Percentiles rank a stretch among this genome's conserved stretches.
phyloP scores from a whole-genome alignment of 2,113 vertebrate genomes.

The Epinephelus cyanopodus region DNA sequence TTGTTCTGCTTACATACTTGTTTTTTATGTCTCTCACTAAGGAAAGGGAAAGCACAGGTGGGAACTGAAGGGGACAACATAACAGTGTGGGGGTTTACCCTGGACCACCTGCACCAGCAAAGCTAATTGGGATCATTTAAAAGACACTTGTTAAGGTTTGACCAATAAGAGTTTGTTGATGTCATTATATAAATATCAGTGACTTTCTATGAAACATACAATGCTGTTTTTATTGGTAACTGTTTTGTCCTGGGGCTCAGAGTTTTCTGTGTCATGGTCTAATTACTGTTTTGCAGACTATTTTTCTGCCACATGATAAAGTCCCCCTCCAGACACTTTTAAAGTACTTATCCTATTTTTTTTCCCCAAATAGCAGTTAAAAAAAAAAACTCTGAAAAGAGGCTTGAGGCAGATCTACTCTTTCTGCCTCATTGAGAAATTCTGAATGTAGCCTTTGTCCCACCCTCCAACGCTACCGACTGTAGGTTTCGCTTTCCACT shows the following conservation, averaged over 20 bases:
- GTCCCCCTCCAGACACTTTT: too few relatives aligned
- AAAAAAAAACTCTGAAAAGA: too few relatives aligned
- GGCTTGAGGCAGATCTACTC: too few relatives aligned
- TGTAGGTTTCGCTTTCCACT: too few relatives aligned
- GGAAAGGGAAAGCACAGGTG: too few relatives aligned
- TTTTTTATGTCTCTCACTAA: not conserved
- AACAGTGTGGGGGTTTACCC: not conserved
- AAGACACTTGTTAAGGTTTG: not conserved
- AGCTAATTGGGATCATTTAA: slow-evolving; percentile 8
- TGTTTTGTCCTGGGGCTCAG: not conserved
- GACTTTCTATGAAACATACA: not conserved
- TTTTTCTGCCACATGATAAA: not conserved
- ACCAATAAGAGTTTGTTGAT: slow-evolving; percentile 3
- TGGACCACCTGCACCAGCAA: slow-evolving; percentile 18
- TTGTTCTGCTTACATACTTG: not conserved
- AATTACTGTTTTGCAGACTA: not conserved
- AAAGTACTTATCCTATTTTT: too few relatives aligned
- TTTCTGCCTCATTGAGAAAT: too few relatives aligned
- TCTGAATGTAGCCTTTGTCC: too few relatives aligned
- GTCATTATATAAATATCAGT: not conserved
- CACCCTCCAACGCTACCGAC: too few relatives aligned
- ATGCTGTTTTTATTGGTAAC: not conserved
- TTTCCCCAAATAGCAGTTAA: too few relatives aligned
- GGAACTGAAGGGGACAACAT: not conserved
- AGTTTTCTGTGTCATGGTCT: not conserved